phyloP scores from a whole-genome alignment of 2,888 invertebrate genomes.

The Agelastica alni region DNA sequence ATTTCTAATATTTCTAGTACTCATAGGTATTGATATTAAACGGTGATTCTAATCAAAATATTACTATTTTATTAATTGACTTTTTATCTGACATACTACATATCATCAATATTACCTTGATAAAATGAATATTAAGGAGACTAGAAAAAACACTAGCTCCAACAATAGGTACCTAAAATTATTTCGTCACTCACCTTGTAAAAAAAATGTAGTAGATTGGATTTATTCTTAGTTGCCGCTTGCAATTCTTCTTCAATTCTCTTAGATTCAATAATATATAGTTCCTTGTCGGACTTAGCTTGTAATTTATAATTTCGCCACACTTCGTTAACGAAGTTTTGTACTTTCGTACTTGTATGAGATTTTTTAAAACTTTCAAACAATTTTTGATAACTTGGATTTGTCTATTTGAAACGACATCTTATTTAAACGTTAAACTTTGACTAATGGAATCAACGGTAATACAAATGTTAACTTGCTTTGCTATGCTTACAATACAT shows the following conservation, averaged over 20 bases:
- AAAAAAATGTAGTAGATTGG: slow-evolving; percentile 11
- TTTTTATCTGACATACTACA: no score
- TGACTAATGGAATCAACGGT: background rate
- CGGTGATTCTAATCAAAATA: no score
- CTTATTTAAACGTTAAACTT: background rate
- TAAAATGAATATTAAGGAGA: no score
- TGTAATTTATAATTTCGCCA: background rate
- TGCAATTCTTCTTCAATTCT: slow-evolving; percentile 11
- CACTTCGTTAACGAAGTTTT: background rate
- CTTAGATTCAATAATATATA: slow-evolving; percentile 3
- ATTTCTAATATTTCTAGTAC: slow-evolving; percentile 2
- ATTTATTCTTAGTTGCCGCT: slow-evolving; percentile 10
- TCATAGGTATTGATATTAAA: background rate
- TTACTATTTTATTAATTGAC: background rate
- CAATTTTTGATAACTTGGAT: slow-evolving; percentile 7
- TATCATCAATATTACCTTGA: no score
- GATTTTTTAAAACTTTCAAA: slow-evolving; percentile 10
- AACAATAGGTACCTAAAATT: slow-evolving; percentile 10
- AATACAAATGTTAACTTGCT: slow-evolving; percentile 2
- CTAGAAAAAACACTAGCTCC: no score
- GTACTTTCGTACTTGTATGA: background rate
- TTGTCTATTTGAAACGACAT: slow-evolving; percentile 4
- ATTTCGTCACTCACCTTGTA: slow-evolving; percentile 4
- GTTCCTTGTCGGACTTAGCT: background rate
- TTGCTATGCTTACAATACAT: slow-evolving; percentile 1